These are phyloP conservation scores for Luffia ferchaultella DNA, from an alignment of 2,888 invertebrate genomes.

Conservation along the genomic window DNA sequence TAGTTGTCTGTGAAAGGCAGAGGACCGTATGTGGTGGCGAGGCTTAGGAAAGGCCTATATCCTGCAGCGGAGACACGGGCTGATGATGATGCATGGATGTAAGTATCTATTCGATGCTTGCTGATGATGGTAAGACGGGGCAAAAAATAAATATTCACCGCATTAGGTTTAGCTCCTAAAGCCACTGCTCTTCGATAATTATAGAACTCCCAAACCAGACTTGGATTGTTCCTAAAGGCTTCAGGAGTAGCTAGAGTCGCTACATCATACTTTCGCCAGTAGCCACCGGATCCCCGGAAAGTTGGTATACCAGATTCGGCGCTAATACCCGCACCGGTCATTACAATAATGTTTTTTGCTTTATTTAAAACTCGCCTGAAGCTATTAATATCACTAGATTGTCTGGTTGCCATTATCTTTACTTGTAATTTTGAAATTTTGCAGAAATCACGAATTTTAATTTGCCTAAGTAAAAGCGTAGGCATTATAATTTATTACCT, in stretches of 20 bases:
- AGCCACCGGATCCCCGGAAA: constrained; percentile 82
- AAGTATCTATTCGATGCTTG: too few species aligned
- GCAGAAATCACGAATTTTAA: too few species aligned
- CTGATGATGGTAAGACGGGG: too few species aligned
- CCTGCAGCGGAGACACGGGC: too few species aligned
- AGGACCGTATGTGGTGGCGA: too few species aligned
- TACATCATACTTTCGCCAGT: constrained; percentile 81
- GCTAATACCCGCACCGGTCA: constrained; percentile 83
- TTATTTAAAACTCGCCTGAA: constrained; percentile 67
- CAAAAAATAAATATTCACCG: constrained; percentile 47
- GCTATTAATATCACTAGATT: constrained; percentile 43
- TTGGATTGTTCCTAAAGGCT: constrained; percentile 76
- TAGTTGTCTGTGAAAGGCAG: too few species aligned
- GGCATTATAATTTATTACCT: too few species aligned
- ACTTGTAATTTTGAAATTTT: too few species aligned
- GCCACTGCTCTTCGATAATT: constrained; percentile 85
- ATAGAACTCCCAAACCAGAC: constrained; percentile 91
- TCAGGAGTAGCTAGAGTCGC: constrained; percentile 72
- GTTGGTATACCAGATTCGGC: constrained; percentile 90
- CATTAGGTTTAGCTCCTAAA: constrained; percentile 73
- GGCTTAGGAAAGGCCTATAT: too few species aligned
- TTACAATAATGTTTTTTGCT: constrained; percentile 71
- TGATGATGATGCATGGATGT: too few species aligned
- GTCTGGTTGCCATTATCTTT: constrained; percentile 14
- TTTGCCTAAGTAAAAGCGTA: too few species aligned